Evolutionary conservation across 2,797 vertebrate species (phyloP), one percentile per base, ranked within the genome.

Genomic region (Protonibea diacanthus): DNA sequence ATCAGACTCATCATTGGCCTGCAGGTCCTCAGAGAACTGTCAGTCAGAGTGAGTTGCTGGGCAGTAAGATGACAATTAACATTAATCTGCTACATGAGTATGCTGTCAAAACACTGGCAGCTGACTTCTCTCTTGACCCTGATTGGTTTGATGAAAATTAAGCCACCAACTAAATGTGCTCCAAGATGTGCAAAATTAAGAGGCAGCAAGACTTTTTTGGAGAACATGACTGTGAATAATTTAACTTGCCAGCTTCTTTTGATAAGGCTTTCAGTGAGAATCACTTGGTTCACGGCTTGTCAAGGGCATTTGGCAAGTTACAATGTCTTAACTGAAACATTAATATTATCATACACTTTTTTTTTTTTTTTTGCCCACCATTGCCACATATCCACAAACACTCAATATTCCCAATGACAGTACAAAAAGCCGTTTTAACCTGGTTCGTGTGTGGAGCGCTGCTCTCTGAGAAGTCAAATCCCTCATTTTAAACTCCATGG

Each of bases 401-500:
- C 45, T 23, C 65, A 66, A 27, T 33, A 49, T 66, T 64, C 40
- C 45, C 45, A 44, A 60, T 18, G 2, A 44, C 66, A 29, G 56
- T 12, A 70, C 63, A 83, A 71, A 79, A 74, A 52, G 57, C 38
- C 68, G 25, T 84, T 88, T 77, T 70, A 88, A 85, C 83, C 76
- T 56, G 61, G 71, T 84, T 89, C 88, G 65, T 91, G 58, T 71
- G 17, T 57, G 38, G 20, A 83, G 58, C 42, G 13, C 67, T 17
- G 21, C 48, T 71, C 58, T 74, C 73, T 25, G 51, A 86, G 77
- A 87, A 71, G 76, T 83, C 68, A 86, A 84, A 88, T 90, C 80
- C 84, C 74, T 85, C 66, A 72, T 88, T 90, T 87, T 72, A 86
- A 88, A 91, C 91, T 86, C 79, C 66, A 65, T 83, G 89, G 83